Evolutionary conservation across 1,140 invertebrate species (phyloP), one percentile per base, ranked within the genome.

Genomic region (Heliconius himera): DNA sequence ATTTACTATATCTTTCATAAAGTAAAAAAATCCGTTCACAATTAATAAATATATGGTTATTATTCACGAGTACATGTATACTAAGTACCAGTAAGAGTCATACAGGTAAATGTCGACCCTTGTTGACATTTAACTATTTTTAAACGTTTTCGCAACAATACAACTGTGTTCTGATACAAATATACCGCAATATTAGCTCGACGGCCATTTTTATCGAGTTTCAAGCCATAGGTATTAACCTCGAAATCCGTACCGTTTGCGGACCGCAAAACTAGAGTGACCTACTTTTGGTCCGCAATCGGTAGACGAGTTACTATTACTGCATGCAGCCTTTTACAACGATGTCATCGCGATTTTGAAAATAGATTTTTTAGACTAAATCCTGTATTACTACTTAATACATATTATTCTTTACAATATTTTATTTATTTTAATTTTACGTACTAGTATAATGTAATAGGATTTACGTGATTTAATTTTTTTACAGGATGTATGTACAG

Each of bases 401-500:
- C 41, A 46, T 46, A 4, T 46, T 70, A 70, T 70, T 70, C 4
- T 22, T 8, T 20, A 54, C 8, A 54, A 1, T 54, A 54, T 8
- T 54, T 20, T n/a, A 18, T n/a, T n/a, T 54, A n/a, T 20, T 54
- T 8, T 8, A 2, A 54, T 46, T 60, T 22, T 60, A 60, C 9
- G 2, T 60, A 60, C 9, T 60, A 1, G 2, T 60, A 11, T 29
- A 66, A 9, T 26, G 56, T 66, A 66, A 18, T 8, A 56, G 18
- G n/a, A 22, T 56, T 22, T 56, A 56, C 20, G 54, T 51, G 20
- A 56, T 22, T 22, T 56, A 9, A 22, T 56, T 56, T 54, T 82
- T 83, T 96, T 96, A 77, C 91, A 97, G 97, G 97, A 84, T 97
- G 97, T 92, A 98, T 98, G 96, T 98, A 99, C 93, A 98, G 98